Conservation (phyloP, 2,797 vertebrate genomes). For the Chrosomus eos region DNA sequence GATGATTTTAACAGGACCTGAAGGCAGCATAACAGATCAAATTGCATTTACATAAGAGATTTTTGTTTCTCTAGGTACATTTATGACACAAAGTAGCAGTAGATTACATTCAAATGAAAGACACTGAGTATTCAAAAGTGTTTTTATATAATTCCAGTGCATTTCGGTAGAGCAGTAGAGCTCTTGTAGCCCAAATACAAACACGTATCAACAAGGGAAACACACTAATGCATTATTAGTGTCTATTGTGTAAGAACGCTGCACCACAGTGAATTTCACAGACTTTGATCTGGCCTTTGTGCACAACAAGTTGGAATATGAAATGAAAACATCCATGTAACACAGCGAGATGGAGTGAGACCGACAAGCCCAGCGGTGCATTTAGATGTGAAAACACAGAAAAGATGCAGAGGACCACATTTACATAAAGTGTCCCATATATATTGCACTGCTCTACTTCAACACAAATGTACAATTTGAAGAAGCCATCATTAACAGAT, state of each 20-base stretch:
- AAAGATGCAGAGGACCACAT: conserved; percentile 32
- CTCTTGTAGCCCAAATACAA: conserved; percentile 35
- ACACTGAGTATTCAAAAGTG: background rate
- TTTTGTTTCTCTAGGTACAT: conserved; percentile 22
- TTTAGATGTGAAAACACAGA: conserved; percentile 42
- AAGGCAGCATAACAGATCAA: conserved; percentile 46
- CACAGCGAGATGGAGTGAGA: conserved; percentile 23
- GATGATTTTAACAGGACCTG: background rate
- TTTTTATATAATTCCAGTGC: conserved; percentile 22
- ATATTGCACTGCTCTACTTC: conserved; percentile 46
- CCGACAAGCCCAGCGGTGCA: conserved; percentile 41
- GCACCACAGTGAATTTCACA: conserved; percentile 19
- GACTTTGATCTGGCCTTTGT: conserved; percentile 36
- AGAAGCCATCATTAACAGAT: conserved; percentile 42
- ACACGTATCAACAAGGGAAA: conserved; percentile 33
- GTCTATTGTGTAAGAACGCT: conserved; percentile 11
- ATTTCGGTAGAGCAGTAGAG: background rate
- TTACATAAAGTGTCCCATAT: conserved; percentile 49
- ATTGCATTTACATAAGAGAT: conserved; percentile 17
- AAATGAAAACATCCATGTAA: conserved; percentile 40
- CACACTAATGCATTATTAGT: conserved; percentile 39
- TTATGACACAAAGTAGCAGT: conserved; percentile 35
- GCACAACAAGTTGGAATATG: conserved; percentile 7
- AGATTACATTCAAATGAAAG: conserved; percentile 42
- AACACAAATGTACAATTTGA: conserved; percentile 42